Conservation (phyloP, 1,140 invertebrate genomes). For the Drosophila dunni region DNA sequence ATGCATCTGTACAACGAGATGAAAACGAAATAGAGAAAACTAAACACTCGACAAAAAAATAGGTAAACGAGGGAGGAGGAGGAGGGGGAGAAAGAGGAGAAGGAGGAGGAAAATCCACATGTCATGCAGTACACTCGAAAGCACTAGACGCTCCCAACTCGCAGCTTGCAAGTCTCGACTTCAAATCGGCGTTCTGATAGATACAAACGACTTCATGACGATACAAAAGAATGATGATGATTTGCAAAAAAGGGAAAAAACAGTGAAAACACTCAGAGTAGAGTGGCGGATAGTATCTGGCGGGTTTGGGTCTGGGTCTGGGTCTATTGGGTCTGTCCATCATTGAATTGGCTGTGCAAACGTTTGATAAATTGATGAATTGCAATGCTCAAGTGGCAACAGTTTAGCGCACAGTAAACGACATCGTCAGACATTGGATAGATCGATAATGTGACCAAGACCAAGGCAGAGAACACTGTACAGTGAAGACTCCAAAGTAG, state of each 20-base stretch:
- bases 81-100: slow-evolving; percentile 6
- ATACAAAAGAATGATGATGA: slow-evolving; percentile 74
- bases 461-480: not conserved
- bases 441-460: slow-evolving; percentile 53
- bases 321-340: slow-evolving; percentile 25
- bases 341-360: slow-evolving; percentile 77
- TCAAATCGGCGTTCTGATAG: slow-evolving; percentile 60
- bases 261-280: slow-evolving; percentile 20
- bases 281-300: not conserved
- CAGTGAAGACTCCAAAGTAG: slow-evolving; percentile 14
- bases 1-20: slow-evolving; percentile 41
- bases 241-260: slow-evolving; percentile 62
- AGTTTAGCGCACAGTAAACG: slow-evolving; percentile 58
- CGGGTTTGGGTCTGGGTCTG: no score
- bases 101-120: slow-evolving; percentile 55
- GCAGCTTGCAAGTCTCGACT: slow-evolving; percentile 23
- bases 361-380: slow-evolving; percentile 76
- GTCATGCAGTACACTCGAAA: slow-evolving; percentile 63
- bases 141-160: slow-evolving; percentile 42
- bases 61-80: slow-evolving; percentile 10
- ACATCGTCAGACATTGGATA: not conserved
- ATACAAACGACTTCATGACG: slow-evolving; percentile 77
- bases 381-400: slow-evolving; percentile 73
- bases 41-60: slow-evolving; percentile 15
- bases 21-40: slow-evolving; percentile 39